Percentiles rank a stretch among this genome's conserved stretches.
Conservation (phyloP, 2,797 vertebrate species). For the Mormyrops attenuatus region DNA sequence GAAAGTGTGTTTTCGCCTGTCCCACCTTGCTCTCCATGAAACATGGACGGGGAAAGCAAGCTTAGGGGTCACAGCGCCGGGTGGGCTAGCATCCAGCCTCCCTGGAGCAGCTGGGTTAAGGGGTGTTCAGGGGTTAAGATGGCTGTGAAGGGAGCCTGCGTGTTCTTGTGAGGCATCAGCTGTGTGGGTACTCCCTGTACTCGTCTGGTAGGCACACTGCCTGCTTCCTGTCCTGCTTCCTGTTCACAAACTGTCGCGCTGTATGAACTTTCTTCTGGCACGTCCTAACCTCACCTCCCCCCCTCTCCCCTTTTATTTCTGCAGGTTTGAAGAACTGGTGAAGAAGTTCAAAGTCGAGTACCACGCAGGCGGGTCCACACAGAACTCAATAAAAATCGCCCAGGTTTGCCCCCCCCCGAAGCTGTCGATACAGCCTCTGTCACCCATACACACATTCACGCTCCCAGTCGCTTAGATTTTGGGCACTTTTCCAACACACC, state of each 20-base stretch:
- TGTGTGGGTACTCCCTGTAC: not conserved
- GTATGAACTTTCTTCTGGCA: conserved; percentile 25
- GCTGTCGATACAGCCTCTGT: not conserved
- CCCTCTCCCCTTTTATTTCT: conserved; percentile 26
- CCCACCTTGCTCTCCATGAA: not conserved
- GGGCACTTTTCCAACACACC: not conserved
- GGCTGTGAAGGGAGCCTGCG: not conserved
- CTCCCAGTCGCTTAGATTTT: not conserved
- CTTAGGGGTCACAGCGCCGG: not conserved
- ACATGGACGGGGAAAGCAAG: not conserved
- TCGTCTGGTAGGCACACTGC: not conserved
- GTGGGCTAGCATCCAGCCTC: not conserved
- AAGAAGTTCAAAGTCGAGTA: conserved; percentile 95
- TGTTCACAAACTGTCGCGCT: conserved; percentile 43
- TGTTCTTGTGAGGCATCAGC: not conserved
- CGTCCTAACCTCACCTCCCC: conserved; percentile 30
- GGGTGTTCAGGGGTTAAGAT: not conserved
- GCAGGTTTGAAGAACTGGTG: conserved; percentile 90
- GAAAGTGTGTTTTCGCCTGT: not conserved
- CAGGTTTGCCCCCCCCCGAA: conserved; percentile 72
- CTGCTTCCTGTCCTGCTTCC: conserved; percentile 34
- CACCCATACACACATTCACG: not conserved
- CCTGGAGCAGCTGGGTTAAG: not conserved
- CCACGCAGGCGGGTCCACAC: conserved; percentile 93
- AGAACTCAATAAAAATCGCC: conserved; percentile 96